Evolutionary conservation across 2,888 invertebrate species (phyloP).

Genomic region (Synanthedon tipuliformis): DNA sequence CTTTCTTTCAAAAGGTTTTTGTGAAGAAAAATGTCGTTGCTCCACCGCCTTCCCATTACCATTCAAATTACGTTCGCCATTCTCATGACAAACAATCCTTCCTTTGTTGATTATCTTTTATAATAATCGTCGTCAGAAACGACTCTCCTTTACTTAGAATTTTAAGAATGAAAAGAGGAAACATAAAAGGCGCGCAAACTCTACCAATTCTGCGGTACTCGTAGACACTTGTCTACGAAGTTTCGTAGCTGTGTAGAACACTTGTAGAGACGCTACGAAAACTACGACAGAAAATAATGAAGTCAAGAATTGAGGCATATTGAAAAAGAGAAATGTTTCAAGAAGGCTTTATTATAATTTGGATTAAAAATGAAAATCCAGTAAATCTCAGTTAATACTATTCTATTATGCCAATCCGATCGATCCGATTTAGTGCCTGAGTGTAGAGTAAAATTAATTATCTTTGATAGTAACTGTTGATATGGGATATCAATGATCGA

Average conservation of each 20-base stretch:
- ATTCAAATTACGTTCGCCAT: constrained; percentile 9
- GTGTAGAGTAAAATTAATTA: too few species aligned
- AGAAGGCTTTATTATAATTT: too few species aligned
- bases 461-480: too few species aligned
- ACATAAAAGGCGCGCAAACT: not conserved
- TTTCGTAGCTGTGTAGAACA: not conserved
- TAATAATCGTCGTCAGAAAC: not conserved
- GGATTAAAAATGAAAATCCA: too few species aligned
- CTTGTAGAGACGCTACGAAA: not conserved
- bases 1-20: constrained; percentile 8
- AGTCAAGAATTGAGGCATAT: too few species aligned
- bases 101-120: constrained; percentile 1
- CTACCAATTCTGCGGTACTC: not conserved
- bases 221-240: not conserved
- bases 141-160: not conserved
- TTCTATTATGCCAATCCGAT: too few species aligned
- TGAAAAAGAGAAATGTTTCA: too few species aligned
- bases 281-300: not conserved
- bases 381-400: too few species aligned
- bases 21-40: constrained; percentile 1
- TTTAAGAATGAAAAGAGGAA: not conserved
- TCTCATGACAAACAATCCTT: constrained; percentile 5
- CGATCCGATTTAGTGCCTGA: too few species aligned
- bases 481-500: too few species aligned
- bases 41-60: constrained; percentile 13